Conservation (phyloP, 1,140 invertebrate genomes). For the Calycopis cecrops region DNA sequence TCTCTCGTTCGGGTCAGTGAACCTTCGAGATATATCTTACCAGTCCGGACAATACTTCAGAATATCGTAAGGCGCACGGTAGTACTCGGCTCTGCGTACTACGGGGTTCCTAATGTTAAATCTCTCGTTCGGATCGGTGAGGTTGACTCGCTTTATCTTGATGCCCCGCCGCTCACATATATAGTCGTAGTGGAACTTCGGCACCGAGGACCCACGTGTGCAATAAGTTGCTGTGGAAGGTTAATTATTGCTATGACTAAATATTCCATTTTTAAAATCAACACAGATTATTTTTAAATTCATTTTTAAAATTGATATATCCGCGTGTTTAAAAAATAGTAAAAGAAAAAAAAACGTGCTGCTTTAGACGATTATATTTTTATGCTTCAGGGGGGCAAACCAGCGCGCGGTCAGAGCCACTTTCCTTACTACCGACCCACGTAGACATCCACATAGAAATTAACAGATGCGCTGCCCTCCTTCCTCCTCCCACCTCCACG, state of each 20-base stretch:
- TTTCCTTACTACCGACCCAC: no score
- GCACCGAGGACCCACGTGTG: constrained; percentile 52
- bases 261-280: background rate
- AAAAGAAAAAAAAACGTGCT: no score
- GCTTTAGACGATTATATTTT: no score
- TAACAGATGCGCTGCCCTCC: no score
- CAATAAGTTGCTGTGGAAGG: constrained; percentile 48
- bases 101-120: constrained; percentile 62
- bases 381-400: no score
- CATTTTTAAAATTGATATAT: no score
- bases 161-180: constrained; percentile 60
- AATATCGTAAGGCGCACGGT: constrained; percentile 58
- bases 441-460: no score
- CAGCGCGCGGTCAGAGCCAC: no score
- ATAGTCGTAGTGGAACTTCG: constrained; percentile 66
- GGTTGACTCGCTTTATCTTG: constrained; percentile 54
- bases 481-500: no score
- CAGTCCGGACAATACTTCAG: constrained; percentile 63
- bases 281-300: no score
- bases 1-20: background rate
- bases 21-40: constrained; percentile 28
- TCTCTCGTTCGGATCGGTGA: constrained; percentile 59
- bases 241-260: background rate
- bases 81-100: constrained; percentile 58
- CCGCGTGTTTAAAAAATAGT: no score